Evolutionary conservation across 2,888 invertebrate genomes (phyloP).

Genomic region (Heliconius aoede): DNA sequence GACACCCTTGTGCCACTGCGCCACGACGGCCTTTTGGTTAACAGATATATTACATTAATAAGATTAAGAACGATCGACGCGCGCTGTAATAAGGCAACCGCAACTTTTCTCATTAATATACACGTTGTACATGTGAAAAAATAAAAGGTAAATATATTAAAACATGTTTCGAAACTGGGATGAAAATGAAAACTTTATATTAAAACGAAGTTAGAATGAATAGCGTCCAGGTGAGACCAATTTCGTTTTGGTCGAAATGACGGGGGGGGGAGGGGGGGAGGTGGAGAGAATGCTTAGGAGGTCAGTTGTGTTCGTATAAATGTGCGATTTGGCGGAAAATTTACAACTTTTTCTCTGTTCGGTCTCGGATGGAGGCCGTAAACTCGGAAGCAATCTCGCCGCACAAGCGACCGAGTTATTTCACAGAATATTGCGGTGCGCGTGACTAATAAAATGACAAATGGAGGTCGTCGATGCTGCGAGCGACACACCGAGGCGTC

Average conservation of each 20-base stretch:
- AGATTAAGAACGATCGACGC: too few species aligned
- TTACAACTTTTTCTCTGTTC: constrained; percentile 77
- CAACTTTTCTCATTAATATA: too few species aligned
- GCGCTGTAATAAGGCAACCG: too few species aligned
- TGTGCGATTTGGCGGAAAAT: constrained; percentile 78
- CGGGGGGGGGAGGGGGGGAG: constrained; percentile 53
- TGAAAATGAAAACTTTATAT: constrained; percentile 25
- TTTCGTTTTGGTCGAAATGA: constrained; percentile 64
- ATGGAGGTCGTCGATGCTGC: constrained; percentile 62
- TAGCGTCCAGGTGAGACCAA: constrained; percentile 63
- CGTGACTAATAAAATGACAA: constrained; percentile 81
- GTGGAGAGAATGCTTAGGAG: constrained; percentile 59
- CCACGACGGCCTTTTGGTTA: too few species aligned
- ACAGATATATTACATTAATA: too few species aligned
- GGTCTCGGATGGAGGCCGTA: constrained; percentile 72
- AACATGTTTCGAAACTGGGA: neutral
- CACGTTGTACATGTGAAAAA: neutral
- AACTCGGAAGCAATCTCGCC: constrained; percentile 78
- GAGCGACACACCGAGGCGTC: constrained; percentile 58
- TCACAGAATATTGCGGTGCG: constrained; percentile 75
- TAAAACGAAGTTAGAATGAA: constrained; percentile 29
- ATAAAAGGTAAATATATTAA: constrained; percentile 5
- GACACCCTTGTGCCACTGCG: too few species aligned
- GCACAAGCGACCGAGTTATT: constrained; percentile 72
- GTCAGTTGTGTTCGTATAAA: constrained; percentile 77